phyloP scores from a whole-genome alignment of 2,888 invertebrate genomes.

The Tachystola acroxantha region DNA sequence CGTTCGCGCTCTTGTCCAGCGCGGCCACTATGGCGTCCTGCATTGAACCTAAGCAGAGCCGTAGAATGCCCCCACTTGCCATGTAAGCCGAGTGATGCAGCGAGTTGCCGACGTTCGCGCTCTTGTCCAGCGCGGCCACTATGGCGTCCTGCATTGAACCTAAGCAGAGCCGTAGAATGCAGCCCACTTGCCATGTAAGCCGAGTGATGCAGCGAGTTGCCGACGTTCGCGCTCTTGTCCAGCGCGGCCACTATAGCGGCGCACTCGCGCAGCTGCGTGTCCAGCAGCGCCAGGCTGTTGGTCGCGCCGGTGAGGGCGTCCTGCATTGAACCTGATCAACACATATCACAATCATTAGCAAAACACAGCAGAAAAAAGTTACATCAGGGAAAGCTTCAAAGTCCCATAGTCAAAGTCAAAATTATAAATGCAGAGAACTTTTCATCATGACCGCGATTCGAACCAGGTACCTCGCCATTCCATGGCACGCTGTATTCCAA shows the following conservation, averaged over 20 bases:
- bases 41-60: background rate
- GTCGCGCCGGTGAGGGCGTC: constrained; percentile 77
- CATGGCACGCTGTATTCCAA: too few relatives aligned
- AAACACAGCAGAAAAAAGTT: background rate
- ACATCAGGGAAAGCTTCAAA: background rate
- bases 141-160: constrained; percentile 32
- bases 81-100: constrained; percentile 70
- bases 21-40: constrained; percentile 57
- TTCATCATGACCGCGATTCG: too few relatives aligned
- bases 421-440: too few relatives aligned
- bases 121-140: constrained; percentile 67
- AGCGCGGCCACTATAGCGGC: constrained; percentile 66
- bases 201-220: constrained; percentile 65
- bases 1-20: constrained; percentile 61
- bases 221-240: constrained; percentile 64
- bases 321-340: constrained; percentile 64
- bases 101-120: constrained; percentile 59
- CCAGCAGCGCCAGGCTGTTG: constrained; percentile 72
- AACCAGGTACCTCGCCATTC: too few relatives aligned
- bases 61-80: constrained; percentile 29
- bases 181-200: constrained; percentile 58
- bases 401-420: too few relatives aligned
- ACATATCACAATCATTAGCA: background rate
- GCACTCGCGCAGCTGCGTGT: constrained; percentile 75
- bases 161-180: too few relatives aligned